Percentiles rank a stretch among this genome's conserved stretches.
phyloP scores from a whole-genome alignment of 2,888 invertebrate genomes.

The Onthophagus sagittarius region DNA sequence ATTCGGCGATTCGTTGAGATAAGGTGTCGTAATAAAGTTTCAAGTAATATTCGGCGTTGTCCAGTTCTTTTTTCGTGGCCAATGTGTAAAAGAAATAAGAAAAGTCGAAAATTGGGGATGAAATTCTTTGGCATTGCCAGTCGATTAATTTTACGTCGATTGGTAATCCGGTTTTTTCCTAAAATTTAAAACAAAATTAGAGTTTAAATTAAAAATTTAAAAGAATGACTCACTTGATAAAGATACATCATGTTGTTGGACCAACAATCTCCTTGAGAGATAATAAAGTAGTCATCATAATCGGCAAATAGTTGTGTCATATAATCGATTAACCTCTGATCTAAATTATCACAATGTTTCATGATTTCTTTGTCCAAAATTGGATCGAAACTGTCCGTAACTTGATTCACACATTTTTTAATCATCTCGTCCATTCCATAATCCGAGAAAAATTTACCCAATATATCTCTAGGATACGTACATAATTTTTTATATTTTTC shows the following conservation, averaged over 20 bases:
- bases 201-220: not conserved
- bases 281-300: conserved; percentile 7
- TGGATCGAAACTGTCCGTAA: conserved; percentile 10
- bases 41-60: conserved; percentile 35
- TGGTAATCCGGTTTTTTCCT: conserved; percentile 15
- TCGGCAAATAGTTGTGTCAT: not conserved
- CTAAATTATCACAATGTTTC: not conserved
- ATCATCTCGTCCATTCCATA: not conserved
- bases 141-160: conserved; percentile 23
- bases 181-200: conserved; percentile 8
- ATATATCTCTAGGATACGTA: not conserved
- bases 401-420: not conserved
- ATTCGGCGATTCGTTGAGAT: conserved; percentile 28
- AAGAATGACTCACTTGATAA: conserved; percentile 16
- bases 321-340: conserved; percentile 7
- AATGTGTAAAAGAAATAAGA: conserved; percentile 37
- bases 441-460: not conserved
- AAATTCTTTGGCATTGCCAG: conserved; percentile 23
- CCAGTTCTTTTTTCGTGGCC: conserved; percentile 30
- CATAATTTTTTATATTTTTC: not conserved
- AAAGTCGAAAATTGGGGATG: conserved; percentile 37
- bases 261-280: conserved; percentile 28
- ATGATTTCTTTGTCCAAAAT: conserved; percentile 7
- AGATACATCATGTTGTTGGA: conserved; percentile 28
- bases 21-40: conserved; percentile 36